phyloP scores from a whole-genome alignment of 2,888 invertebrate species.

The Bombylius discolor region DNA sequence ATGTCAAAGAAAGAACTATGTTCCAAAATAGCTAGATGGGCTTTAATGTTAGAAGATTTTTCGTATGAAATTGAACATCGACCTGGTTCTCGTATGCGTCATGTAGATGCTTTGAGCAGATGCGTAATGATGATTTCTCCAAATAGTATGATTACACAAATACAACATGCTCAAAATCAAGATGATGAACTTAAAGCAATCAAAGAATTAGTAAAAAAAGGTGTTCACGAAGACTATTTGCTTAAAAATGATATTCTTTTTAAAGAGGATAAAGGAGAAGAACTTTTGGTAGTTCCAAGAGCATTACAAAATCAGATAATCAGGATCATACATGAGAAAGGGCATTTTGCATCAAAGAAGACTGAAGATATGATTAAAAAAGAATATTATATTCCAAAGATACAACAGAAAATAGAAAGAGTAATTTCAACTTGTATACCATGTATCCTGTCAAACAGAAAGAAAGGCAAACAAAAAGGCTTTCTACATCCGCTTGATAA shows the following conservation, averaged over 20 bases:
- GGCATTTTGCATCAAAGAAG: slow-evolving; percentile 7
- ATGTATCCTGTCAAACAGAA: slow-evolving; percentile 10
- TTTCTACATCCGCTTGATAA: slow-evolving; percentile 23
- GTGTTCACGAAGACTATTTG: slow-evolving; percentile 1
- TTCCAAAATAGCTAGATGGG: slow-evolving; percentile 7
- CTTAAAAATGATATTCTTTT: slow-evolving; percentile 4
- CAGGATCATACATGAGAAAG: slow-evolving; percentile 5
- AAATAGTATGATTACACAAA: not conserved
- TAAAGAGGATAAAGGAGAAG: slow-evolving; percentile 6
- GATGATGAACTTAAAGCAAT: not conserved
- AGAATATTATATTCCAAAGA: slow-evolving; percentile 10
- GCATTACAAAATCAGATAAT: too few species aligned
- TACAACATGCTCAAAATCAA: not conserved
- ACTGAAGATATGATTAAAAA: slow-evolving; percentile 6
- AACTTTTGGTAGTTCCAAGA: slow-evolving; percentile 5
- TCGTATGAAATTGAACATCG: slow-evolving; percentile 12
- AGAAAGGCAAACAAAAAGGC: slow-evolving; percentile 26
- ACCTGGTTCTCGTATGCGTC: slow-evolving; percentile 9
- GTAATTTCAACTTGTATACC: slow-evolving; percentile 10
- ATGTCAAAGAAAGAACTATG: slow-evolving; percentile 21
- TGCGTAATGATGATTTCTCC: not conserved
- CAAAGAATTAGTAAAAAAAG: not conserved
- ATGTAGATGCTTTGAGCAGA: slow-evolving; percentile 14
- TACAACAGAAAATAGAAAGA: slow-evolving; percentile 8
- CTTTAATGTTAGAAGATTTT: slow-evolving; percentile 10